Percentiles rank a stretch among this genome's conserved stretches.
phyloP scores from a whole-genome alignment of 30 jellyfish, hydroid and myxozoan species.

The Phacellophora camtschatica region DNA sequence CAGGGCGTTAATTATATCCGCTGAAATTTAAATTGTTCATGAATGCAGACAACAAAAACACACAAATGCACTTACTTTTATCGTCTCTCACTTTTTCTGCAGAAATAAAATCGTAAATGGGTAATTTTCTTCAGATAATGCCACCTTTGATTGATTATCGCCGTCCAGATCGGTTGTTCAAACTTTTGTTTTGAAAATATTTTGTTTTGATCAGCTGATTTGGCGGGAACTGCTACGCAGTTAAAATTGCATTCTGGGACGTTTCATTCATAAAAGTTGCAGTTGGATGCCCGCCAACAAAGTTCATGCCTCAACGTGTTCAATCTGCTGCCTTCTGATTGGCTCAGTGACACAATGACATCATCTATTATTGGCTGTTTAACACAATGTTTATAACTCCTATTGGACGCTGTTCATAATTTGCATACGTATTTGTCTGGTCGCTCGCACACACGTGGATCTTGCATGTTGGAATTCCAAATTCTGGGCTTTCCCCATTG shows the following conservation, averaged over 20 bases:
- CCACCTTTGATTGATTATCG: too few relatives aligned
- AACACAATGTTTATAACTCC: not conserved
- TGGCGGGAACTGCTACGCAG: constrained; percentile 72
- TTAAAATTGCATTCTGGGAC: constrained; percentile 49
- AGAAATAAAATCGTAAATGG: too few relatives aligned
- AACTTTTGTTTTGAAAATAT: constrained; percentile 55
- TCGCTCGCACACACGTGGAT: constrained; percentile 26
- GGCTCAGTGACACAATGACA: constrained; percentile 21
- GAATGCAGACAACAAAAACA: too few relatives aligned
- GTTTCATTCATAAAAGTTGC: constrained; percentile 41
- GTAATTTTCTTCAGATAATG: too few relatives aligned
- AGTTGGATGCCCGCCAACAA: constrained; percentile 33
- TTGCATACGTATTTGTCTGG: not conserved
- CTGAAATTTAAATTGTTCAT: too few relatives aligned
- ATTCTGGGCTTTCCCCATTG: not conserved
- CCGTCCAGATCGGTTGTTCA: too few relatives aligned
- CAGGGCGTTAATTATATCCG: too few relatives aligned
- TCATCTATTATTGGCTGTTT: not conserved
- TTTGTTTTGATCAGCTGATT: constrained; percentile 30
- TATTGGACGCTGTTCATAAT: not conserved
- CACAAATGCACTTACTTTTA: too few relatives aligned
- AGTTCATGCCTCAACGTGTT: constrained; percentile 51
- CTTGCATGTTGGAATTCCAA: constrained; percentile 8
- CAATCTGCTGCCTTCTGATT: not conserved
- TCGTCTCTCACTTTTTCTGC: too few relatives aligned